Conservation (phyloP, 2,888 invertebrate genomes). For the Leptinotarsa peninsularis region DNA sequence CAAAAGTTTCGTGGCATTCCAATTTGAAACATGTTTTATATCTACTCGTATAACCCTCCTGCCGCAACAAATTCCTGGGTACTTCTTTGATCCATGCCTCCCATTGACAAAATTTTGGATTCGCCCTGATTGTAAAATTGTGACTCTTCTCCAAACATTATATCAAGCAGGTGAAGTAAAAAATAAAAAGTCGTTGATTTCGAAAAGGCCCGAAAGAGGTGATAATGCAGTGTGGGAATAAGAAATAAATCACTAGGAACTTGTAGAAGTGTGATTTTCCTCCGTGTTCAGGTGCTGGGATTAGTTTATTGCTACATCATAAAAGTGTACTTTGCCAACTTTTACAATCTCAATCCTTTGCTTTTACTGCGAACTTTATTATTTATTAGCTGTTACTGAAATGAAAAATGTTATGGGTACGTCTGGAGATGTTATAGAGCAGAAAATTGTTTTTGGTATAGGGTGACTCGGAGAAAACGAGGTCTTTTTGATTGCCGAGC, state of each 20-base stretch:
- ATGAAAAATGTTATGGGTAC: constrained; percentile 40
- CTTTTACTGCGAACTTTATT: constrained; percentile 50
- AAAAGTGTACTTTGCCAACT: constrained; percentile 54
- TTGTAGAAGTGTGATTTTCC: constrained; percentile 59
- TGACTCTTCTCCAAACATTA: no score
- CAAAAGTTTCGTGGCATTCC: no score
- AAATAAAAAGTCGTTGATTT: constrained; percentile 34
- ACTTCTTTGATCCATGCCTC: no score
- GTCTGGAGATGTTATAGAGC: constrained; percentile 24
- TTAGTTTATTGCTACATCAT: constrained; percentile 56
- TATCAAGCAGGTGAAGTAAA: constrained; percentile 44
- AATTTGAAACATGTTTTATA: no score
- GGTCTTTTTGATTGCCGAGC: background rate
- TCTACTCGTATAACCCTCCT: no score
- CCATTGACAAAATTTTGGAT: no score
- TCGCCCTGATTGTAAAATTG: no score
- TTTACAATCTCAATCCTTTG: constrained; percentile 49
- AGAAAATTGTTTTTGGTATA: constrained; percentile 31
- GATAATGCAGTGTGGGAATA: constrained; percentile 51
- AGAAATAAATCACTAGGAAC: constrained; percentile 40
- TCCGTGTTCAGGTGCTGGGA: constrained; percentile 56
- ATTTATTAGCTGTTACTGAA: constrained; percentile 47
- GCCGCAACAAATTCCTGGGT: no score
- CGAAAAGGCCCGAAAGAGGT: constrained; percentile 33
- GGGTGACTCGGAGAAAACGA: constrained; percentile 14